Percentiles rank a stretch among this genome's conserved stretches.
phyloP scores from a whole-genome alignment of 2,888 invertebrate species.

The Clunio marinus region DNA sequence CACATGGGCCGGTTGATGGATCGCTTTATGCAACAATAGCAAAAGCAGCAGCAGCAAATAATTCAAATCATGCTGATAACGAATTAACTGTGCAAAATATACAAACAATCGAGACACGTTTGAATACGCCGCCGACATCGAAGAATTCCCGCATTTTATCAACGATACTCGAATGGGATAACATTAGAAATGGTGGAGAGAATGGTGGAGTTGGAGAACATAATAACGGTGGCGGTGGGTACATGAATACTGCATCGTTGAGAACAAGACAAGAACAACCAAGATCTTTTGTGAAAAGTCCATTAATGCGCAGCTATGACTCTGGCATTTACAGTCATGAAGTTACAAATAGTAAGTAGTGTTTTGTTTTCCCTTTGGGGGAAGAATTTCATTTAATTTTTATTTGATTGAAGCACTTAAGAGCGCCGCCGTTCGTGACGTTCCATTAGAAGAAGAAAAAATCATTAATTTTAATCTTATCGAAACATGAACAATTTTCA shows the following conservation, averaged over 20 bases:
- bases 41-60: conserved; percentile 42
- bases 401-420: too few species aligned
- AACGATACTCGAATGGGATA: conserved; percentile 41
- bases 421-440: too few species aligned
- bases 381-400: too few species aligned
- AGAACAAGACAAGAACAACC: background rate
- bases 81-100: conserved; percentile 41
- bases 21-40: conserved; percentile 77
- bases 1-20: conserved; percentile 83
- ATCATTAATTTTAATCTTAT: too few species aligned
- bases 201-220: conserved; percentile 46
- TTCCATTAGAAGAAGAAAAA: too few species aligned
- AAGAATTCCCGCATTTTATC: conserved; percentile 35
- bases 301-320: conserved; percentile 25
- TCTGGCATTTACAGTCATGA: conserved; percentile 38
- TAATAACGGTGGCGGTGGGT: background rate
- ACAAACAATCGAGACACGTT: conserved; percentile 35
- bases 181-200: conserved; percentile 51
- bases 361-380: too few species aligned
- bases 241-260: background rate
- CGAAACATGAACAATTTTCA: too few species aligned
- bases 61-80: conserved; percentile 47
- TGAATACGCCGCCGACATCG: conserved; percentile 24
- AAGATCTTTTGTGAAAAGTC: conserved; percentile 26
- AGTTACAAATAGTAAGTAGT: conserved; percentile 31